phyloP scores from a whole-genome alignment of 2,888 invertebrate species.

The Notodonta dromedarius region DNA sequence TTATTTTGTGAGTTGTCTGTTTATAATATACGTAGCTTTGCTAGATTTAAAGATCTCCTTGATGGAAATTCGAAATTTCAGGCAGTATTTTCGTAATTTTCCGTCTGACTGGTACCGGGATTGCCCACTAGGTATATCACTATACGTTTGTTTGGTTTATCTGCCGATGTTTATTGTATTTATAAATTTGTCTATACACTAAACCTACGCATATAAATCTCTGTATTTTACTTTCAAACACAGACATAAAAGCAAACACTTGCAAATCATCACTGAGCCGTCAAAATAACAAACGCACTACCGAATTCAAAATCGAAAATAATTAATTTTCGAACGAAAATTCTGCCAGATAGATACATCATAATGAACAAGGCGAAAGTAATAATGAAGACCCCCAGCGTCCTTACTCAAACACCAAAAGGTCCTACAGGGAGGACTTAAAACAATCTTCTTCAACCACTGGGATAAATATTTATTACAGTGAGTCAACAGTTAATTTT shows the following conservation, averaged over 20 bases:
- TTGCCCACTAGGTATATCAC: too few relatives aligned
- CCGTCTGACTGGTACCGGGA: too few relatives aligned
- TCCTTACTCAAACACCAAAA: constrained; percentile 47
- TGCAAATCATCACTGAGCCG: too few relatives aligned
- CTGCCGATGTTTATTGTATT: too few relatives aligned
- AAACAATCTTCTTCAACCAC: constrained; percentile 50
- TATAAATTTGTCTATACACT: too few relatives aligned
- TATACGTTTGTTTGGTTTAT: not conserved
- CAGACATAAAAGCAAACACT: not conserved
- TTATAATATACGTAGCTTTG: too few relatives aligned
- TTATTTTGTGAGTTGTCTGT: too few relatives aligned
- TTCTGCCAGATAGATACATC: not conserved
- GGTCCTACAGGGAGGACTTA: constrained; percentile 43
- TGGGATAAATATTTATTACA: constrained; percentile 58
- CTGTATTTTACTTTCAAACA: not conserved
- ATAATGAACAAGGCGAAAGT: constrained; percentile 18
- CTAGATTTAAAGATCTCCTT: too few relatives aligned
- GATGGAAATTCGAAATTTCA: too few relatives aligned
- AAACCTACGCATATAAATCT: not conserved
- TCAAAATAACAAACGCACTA: not conserved
- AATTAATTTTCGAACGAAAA: not conserved
- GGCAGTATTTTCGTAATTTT: too few relatives aligned
- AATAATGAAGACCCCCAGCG: constrained; percentile 41
- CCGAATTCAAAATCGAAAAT: not conserved
- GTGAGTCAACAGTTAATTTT: constrained; percentile 51